Base-by-base conservation (phyloP, 2,797 vertebrate genomes). In the Ptychobarbus kaznakovi region DNA sequence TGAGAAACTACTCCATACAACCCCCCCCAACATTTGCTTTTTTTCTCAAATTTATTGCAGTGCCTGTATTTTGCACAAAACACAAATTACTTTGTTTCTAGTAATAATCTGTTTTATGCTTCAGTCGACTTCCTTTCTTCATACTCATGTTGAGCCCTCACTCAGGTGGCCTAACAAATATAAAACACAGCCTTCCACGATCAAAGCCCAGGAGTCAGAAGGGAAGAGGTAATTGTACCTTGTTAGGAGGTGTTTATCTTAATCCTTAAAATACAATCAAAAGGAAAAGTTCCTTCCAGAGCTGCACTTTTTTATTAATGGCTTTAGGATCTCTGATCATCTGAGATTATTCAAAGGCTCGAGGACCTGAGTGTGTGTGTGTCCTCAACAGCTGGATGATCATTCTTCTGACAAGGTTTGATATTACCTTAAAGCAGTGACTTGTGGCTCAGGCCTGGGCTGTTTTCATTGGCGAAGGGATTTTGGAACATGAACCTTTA, bases 391-490 rank as follows among this genome's bases (percentile, higher is more conserved):
- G 22, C 46, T 58, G 61, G 49, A 25, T 65, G 85, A 91, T 58
- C 86, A 28, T 86, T 86, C 82, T 2, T 46, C 44, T 74, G 32
- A 51, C 90, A 89, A 85, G 81, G 81, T 42, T 85, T 86, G 22
- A 88, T 86, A 68, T 75, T 87, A 88, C 76, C 86, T 88, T 88
- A 89, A 86, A 91, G 93, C 92, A 84, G 93, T 93, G 93, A 91
- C 92, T 91, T 20, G 84, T n/a, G 82, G 87, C 76, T 86, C 83
- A 89, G 91, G 89, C 91, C 91, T 86, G 92, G 92, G 92, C 88
- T 96, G 95, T 96, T 97, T 92, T 95, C 92, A 93, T 95, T 96
- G 95, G 95, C 95, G 81, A 84, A 40, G 90, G 84, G 72, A 90
- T 92, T 93, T 93, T 94, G 93, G 90, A 93, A 91, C 91, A 86